phyloP scores from a whole-genome alignment of 2,113 vertebrate species.

The Helogale parvula region DNA sequence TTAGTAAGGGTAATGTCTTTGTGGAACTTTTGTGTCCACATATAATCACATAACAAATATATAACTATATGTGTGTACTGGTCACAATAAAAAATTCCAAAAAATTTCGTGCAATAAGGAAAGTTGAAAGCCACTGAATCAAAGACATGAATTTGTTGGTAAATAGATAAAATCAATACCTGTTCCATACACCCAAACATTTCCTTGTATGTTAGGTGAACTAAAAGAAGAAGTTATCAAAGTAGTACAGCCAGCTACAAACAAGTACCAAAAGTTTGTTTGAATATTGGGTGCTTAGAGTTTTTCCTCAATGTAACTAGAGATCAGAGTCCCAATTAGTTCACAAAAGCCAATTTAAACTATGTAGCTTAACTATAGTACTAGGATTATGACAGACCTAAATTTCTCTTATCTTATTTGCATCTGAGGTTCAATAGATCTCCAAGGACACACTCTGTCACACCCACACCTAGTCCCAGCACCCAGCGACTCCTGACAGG shows the following conservation, averaged over 20 bases:
- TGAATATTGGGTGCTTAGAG: background rate
- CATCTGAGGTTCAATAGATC: background rate
- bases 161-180: conserved; percentile 43
- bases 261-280: conserved; percentile 39
- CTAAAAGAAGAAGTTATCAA: conserved; percentile 23
- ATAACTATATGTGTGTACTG: background rate
- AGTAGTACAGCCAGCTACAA: conserved; percentile 37
- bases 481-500: background rate
- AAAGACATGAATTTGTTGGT: conserved; percentile 56
- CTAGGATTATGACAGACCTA: background rate
- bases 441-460: background rate
- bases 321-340: background rate
- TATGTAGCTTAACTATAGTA: background rate
- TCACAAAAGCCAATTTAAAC: conserved; percentile 39
- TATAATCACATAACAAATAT: background rate
- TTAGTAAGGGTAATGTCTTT: background rate
- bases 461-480: background rate
- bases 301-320: conserved; percentile 11
- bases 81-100: conserved; percentile 19
- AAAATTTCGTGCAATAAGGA: background rate
- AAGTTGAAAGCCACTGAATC: conserved; percentile 47
- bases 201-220: conserved; percentile 21
- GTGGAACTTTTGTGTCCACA: background rate
- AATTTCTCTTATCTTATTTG: background rate
- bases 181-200: conserved; percentile 51